phyloP scores from a whole-genome alignment of 2,113 vertebrate species.

The Hemiprocne comata region DNA sequence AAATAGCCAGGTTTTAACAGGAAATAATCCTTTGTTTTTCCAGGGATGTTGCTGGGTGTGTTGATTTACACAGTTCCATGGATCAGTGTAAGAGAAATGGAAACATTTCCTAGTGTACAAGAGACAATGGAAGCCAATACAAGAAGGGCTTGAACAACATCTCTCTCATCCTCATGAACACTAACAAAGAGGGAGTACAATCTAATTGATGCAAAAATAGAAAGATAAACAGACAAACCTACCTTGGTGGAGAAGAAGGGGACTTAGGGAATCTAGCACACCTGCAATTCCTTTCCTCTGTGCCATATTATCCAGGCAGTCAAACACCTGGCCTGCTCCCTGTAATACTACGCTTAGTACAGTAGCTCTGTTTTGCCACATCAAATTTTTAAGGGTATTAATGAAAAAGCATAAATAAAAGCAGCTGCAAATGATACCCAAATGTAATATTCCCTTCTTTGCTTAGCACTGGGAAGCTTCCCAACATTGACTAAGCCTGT shows the following conservation, averaged over 20 bases:
- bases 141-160: background rate
- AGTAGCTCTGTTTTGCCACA: background rate
- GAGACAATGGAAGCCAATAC: background rate
- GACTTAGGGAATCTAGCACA: background rate
- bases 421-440: constrained; percentile 5
- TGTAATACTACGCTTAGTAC: background rate
- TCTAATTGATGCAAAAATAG: background rate
- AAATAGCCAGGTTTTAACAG: background rate
- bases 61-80: background rate
- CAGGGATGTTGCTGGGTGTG: background rate
- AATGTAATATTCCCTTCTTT: background rate
- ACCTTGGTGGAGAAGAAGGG: background rate
- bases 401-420: constrained; percentile 24
- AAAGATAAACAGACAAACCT: background rate
- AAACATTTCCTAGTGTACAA: background rate
- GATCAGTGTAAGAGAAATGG: background rate
- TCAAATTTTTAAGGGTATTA: background rate
- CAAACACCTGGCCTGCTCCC: background rate
- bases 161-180: background rate
- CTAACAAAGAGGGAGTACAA: background rate
- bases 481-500: background rate
- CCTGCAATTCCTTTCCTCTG: background rate
- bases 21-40: background rate
- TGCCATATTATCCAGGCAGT: background rate
- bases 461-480: background rate